phyloP scores from a whole-genome alignment of 2,113 vertebrate genomes.

The Dissostichus mawsoni region DNA sequence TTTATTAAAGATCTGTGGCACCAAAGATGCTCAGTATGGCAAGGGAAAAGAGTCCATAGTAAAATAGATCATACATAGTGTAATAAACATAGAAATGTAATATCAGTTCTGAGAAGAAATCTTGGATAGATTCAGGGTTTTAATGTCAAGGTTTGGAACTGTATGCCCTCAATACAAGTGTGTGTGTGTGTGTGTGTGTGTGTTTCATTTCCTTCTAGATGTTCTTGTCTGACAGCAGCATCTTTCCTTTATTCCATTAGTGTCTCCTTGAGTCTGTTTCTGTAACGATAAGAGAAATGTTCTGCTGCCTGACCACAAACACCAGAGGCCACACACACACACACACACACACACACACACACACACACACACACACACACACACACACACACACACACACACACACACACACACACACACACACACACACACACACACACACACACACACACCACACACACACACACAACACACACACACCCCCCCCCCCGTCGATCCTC shows the following conservation, averaged over 20 bases:
- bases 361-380: neutral
- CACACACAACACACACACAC: no score
- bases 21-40: no score
- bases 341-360: conserved; percentile 9
- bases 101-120: no score
- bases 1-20: no score
- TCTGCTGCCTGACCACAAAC: conserved; percentile 25
- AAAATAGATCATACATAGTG: no score
- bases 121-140: neutral
- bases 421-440: no score
- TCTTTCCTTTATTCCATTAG: conserved; percentile 58
- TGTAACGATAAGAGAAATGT: conserved; percentile 48
- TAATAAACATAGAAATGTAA: no score
- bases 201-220: conserved; percentile 26
- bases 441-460: no score
- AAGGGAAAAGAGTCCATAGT: no score
- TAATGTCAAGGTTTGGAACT: neutral
- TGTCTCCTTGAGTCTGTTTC: conserved; percentile 58
- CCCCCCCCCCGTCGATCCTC: neutral
- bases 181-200: conserved; percentile 7
- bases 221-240: conserved; percentile 33
- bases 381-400: no score
- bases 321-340: conserved; percentile 11
- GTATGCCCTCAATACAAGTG: neutral
- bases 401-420: no score